Base-by-base conservation (phyloP, 2,113 vertebrate genomes). In the Heterochromis multidens region DNA sequence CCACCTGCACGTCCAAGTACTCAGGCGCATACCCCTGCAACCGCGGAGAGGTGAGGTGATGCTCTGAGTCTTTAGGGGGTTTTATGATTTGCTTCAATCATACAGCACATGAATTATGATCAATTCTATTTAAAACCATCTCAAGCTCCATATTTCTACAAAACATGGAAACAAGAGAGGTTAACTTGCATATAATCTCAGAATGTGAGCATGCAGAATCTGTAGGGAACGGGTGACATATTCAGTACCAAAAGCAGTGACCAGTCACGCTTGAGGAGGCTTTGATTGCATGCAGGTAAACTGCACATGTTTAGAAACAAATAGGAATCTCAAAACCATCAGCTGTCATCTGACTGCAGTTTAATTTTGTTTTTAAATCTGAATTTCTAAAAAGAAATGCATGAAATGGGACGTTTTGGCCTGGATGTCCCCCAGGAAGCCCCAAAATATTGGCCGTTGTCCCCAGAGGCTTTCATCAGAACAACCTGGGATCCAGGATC, bases 1-100 rank as follows among this genome's bases (percentile, higher is more conserved):
- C 96, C 59, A 60, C 93, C 82, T 99, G 99, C 94, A 99, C 97
- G 59, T 97, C 98, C 33, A 97, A 98, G 93, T 99, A 99, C 89
- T 99, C 99, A 0, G 95, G 90, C 60, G 96, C 97, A 19, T 95
- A 96, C 77, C 99, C 99, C 31, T 99, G 99, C 94, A 97, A 95
- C 2, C 96, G 97, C 87, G 99, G 99, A 96, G 99, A 99, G 98
- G 98, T 99, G 95, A 94, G 94, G 72, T 57, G 54, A 16, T 59
- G 25, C 49, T 76, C 7, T 40, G 2, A 33, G 62, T 82, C 27
- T 60, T 46, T 70, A 27, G 65, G 40, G 67, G 27, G 10, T 19
- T 72, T 72, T 29, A 49, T 72, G 43, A 33, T 17, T 52, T 52
- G 17, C 17, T 29, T 49, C 43, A 52, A 46, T 74, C 43, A 74